Evolutionary conservation across 2,888 invertebrate genomes (phyloP), one percentile per base, ranked within the genome.

Genomic region (Epinotia demarniana): DNA sequence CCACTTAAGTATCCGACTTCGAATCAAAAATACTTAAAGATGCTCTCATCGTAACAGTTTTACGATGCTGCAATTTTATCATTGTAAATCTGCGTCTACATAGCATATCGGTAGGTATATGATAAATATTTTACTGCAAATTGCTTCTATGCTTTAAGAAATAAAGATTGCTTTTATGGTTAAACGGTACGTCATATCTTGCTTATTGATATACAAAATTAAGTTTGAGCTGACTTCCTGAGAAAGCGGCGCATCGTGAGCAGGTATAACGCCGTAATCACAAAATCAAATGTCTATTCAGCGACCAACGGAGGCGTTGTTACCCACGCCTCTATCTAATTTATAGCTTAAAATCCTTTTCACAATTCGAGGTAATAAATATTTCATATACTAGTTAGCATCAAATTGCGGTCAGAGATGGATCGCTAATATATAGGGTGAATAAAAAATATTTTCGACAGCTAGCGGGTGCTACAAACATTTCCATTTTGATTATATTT

Each of bases 21-120:
- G 81, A 88, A 87, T 87, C 87, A 86, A 86, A 87, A 88, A 85
- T 85, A 82, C 84, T 84, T 82, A 82, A 83, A 85, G 83, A 84
- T 80, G 79, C 80, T 82, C 75, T 68, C 77, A 78, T 80, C 80
- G 81, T 86, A 83, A 84, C 81, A 82, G 78, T 86, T 87, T 88
- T 89, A 88, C 84, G 87, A 83, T 80, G 80, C 80, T 87, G 86
- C 86, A 86, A 80, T 85, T 85, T 87, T 85, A 82, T 80, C 79
- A 78, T 79, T 78, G 78, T 78, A 70, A 71, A 77, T 55, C 62
- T 57, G 58, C 75, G 55, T 57, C 46, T 71, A 66, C 18, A 62
- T 19, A 69, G 53, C 67, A 64, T 72, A 58, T 16, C 3, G 13
- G 46, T 46, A 12, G 13, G 55, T 53, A 39, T 70, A 71, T 75